Conservation (phyloP, 2,888 invertebrate genomes). For the Cephonodes hylas region DNA sequence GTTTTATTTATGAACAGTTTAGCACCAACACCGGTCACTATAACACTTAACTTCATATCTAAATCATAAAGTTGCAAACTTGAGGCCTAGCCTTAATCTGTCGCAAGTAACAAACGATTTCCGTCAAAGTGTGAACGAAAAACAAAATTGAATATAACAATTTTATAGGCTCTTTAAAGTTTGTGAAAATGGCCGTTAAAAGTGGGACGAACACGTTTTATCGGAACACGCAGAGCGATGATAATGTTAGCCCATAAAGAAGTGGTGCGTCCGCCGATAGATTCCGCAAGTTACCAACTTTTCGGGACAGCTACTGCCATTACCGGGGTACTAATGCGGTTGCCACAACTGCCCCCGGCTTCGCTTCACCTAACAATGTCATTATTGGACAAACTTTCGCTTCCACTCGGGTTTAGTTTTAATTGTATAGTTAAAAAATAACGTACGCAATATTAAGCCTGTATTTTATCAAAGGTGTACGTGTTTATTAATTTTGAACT, state of each 20-base stretch:
- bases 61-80: not conserved
- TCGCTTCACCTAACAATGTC: slow-evolving; percentile 43
- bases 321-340: slow-evolving; percentile 68
- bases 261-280: slow-evolving; percentile 67
- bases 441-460: not conserved
- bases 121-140: slow-evolving; percentile 8
- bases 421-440: not conserved
- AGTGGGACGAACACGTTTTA: slow-evolving; percentile 74
- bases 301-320: slow-evolving; percentile 65
- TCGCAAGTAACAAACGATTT: slow-evolving; percentile 32
- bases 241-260: slow-evolving; percentile 78
- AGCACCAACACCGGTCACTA: slow-evolving; percentile 54
- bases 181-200: slow-evolving; percentile 64
- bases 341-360: slow-evolving; percentile 43
- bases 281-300: slow-evolving; percentile 77
- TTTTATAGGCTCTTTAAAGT: slow-evolving; percentile 68
- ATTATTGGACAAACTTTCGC: slow-evolving; percentile 31
- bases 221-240: slow-evolving; percentile 72
- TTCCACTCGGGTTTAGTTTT: slow-evolving; percentile 19
- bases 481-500: too few species aligned
- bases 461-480: too few species aligned
- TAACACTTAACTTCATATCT: slow-evolving; percentile 19
- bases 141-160: slow-evolving; percentile 63
- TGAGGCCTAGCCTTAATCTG: not conserved
- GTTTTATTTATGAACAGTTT: slow-evolving; percentile 69